These are phyloP conservation scores for Abrostola triplasia DNA, from an alignment of 2,888 invertebrate genomes.

Conservation along the genomic window DNA sequence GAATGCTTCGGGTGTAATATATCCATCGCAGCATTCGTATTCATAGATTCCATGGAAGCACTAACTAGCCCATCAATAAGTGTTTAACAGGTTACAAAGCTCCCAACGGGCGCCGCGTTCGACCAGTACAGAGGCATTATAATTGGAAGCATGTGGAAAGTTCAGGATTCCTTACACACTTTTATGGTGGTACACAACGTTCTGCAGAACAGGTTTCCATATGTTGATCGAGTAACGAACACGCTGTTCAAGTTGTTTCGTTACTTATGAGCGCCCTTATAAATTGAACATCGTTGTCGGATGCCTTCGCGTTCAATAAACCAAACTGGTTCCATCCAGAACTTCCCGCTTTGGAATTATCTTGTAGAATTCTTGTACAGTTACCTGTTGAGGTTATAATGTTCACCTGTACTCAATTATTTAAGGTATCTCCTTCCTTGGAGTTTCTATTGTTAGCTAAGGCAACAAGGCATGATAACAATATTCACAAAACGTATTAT, in stretches of 20 bases:
- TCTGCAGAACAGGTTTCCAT: constrained; percentile 68
- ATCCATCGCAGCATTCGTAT: constrained; percentile 45
- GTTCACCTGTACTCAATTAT: constrained; percentile 54
- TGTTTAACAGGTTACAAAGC: constrained; percentile 31
- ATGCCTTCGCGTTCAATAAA: constrained; percentile 81
- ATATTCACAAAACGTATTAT: constrained; percentile 32
- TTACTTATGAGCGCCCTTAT: constrained; percentile 73
- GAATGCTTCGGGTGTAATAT: constrained; percentile 65
- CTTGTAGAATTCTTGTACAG: constrained; percentile 82
- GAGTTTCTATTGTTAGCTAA: constrained; percentile 27
- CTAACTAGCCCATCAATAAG: constrained; percentile 35
- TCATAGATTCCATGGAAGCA: constrained; percentile 29
- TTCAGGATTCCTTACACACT: constrained; percentile 63
- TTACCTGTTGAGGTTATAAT: constrained; percentile 62
- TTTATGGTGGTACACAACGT: constrained; percentile 64
- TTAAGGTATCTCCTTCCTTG: constrained; percentile 33
- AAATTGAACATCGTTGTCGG: constrained; percentile 75
- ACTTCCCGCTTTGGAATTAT: constrained; percentile 81
- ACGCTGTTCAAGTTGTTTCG: constrained; percentile 54
- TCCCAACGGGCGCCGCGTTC: constrained; percentile 31
- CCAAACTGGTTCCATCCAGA: constrained; percentile 79
- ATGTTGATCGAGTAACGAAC: constrained; percentile 59
- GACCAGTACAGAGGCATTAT: constrained; percentile 43
- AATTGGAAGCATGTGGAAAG: constrained; percentile 72
- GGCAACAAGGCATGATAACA: constrained; percentile 26